These are phyloP conservation scores for Engraulis encrasicolus DNA, from an alignment of 2,113 vertebrate species.

Conservation along the genomic window DNA sequence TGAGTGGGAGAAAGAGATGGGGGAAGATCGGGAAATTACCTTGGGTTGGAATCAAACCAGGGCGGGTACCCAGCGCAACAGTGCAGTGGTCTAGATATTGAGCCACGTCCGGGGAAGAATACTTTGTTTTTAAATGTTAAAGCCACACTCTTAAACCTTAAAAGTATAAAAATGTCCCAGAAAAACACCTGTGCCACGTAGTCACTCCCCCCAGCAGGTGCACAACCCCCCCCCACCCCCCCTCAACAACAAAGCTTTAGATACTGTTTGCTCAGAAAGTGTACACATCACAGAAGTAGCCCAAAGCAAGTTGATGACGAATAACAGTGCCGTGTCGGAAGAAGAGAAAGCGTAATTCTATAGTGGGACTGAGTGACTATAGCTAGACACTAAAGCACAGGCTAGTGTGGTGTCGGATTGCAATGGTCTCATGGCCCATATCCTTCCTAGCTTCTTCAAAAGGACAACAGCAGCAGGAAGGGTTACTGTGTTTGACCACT, in stretches of 20 bases:
- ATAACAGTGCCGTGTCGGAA: not conserved
- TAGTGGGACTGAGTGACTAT: no score
- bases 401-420: not conserved
- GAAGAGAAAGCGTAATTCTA: not conserved
- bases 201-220: not conserved
- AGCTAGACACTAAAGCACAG: not conserved
- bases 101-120: no score
- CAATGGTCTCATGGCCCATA: not conserved
- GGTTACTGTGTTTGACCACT: not conserved
- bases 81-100: no score
- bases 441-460: not conserved
- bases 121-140: not conserved
- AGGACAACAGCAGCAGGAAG: not conserved
- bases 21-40: no score
- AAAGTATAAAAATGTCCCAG: not conserved
- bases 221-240: not conserved
- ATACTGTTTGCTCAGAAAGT: not conserved
- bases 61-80: no score
- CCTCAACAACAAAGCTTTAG: not conserved
- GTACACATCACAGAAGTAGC: not conserved
- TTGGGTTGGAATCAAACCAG: no score
- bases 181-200: not conserved
- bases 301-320: slow-evolving; percentile 1
- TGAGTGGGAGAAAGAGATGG: no score
- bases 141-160: not conserved